Base-by-base conservation (phyloP, 1,140 invertebrate species). In the Panagrolaimus sp. region DNA sequence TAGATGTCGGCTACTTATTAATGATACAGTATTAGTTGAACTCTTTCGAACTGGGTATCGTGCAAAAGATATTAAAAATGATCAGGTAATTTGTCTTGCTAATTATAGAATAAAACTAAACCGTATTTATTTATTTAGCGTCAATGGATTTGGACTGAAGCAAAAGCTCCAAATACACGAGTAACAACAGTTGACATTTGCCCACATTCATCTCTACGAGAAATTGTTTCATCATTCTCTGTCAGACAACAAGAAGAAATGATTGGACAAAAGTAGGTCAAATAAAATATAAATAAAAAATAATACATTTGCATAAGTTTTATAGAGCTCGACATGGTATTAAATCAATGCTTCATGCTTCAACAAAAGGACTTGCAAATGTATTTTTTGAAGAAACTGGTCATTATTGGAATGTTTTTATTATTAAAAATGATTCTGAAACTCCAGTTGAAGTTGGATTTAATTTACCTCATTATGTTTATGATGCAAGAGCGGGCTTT, bases 21-120 rank as follows among this genome's bases (percentile, higher is more conserved):
- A 65, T 25, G 38, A 47, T 23, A 65, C 63, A 65, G 63, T 65
- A 11, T n/a, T 65, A 3, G 9, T 65, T n/a, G 63, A 65, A 25
- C 9, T 65, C 4, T 65, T 65, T 25, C 63, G 63, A 65, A 65
- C 63, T 13, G 63, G 63, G 3, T 65, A 65, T 25, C 63, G 63
- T 20, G 46, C 42, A 47, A 31, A 13, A 23, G 13, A 31, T n/a
- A 20, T 23, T 5, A 44, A 65, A 20, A n/a, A 65, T 13, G 23
- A 65, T 20, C 63, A 65, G 23, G 31, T 38, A n/a, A n/a, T n/a
- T 27, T 3, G 13, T 47, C 3, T 20, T 47, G 11, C 46, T n/a
- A 4, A 2, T 20, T n/a, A 9, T 2, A 47, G 11, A 14, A 25
- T 63, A 5, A 5, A 23, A 23, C 9, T 14, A n/a, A 43, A 63